phyloP scores from a whole-genome alignment of 1,140 invertebrate genomes.

The Caerostris extrusa region DNA sequence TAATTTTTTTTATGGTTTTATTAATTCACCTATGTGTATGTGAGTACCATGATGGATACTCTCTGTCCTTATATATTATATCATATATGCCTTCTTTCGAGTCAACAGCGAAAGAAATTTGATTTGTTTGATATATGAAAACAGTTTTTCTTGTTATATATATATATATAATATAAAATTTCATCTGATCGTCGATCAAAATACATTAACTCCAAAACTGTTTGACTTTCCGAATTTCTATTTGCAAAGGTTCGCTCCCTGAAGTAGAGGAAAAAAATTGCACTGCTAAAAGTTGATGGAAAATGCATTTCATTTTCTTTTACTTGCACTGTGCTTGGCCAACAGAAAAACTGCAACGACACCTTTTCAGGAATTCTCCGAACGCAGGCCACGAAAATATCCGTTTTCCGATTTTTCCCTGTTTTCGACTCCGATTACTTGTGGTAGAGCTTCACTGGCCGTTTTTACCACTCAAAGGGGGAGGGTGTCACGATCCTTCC shows the following conservation, averaged over 20 bases:
- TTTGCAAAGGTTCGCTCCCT: background rate
- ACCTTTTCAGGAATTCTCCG: constrained; percentile 29
- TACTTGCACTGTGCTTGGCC: background rate
- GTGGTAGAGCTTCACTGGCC: background rate
- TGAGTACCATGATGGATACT: too few species aligned
- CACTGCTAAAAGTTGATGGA: constrained; percentile 38
- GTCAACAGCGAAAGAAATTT: background rate
- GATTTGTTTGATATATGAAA: too few species aligned
- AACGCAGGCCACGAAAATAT: constrained; percentile 47
- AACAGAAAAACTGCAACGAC: constrained; percentile 3
- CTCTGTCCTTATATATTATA: too few species aligned
- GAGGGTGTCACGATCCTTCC: constrained; percentile 8
- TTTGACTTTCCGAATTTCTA: constrained; percentile 6
- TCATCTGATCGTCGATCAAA: background rate
- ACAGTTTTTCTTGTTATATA: too few species aligned
- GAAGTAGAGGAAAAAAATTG: background rate
- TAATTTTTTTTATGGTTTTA: too few species aligned
- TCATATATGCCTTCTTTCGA: background rate
- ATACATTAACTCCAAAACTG: background rate
- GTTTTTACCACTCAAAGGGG: background rate
- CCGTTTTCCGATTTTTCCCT: constrained; percentile 57
- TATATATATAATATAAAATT: background rate
- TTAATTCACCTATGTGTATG: too few species aligned
- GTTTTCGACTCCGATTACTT: constrained; percentile 59
- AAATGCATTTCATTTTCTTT: constrained; percentile 46